Evolutionary conservation across 2,113 vertebrate species (phyloP), one percentile per base, ranked within the genome.

Genomic region (Pionites leucogaster): DNA sequence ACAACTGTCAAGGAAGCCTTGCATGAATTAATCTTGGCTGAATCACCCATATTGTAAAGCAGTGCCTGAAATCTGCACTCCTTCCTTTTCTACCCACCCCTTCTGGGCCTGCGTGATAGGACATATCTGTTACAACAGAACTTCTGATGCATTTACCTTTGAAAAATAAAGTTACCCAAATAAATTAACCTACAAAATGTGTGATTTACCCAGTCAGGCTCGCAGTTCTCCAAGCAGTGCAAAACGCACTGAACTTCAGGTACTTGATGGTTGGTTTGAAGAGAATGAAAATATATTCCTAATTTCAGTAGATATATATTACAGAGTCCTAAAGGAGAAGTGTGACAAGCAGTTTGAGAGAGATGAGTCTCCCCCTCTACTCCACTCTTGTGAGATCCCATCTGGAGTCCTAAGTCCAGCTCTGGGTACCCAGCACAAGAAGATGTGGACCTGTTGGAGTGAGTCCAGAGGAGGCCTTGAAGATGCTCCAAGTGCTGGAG

Each of bases 41-140:
- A 84, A 50, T 5, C 17, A 3, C 9, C 49, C 35, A 7, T 3
- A 16, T 11, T 2, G 0, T 6, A 55, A 60, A 80, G 27, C 31
- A 75, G 10, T 7, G 23, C 23, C 29, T 39, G 35, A 64, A 77
- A 17, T 22, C 6, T 47, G 28, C 47, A 9, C 42, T n/a, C 7
- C 8, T 37, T 67, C 44, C 31, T 27, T 46, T n/a, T 24, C 59
- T n/a, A 2, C 22, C 42, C 28, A 5, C 18, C 19, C 17, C 31
- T 42, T 33, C 53, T 6, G 19, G 31, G 42, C 15, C 28, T 2
- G 1, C 10, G 55, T 17, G 39, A 15, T 13, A 17, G 1, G 1
- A 37, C 10, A 1, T 31, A 9, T 9, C 2, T 13, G 15, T 39
- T 64, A 41, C 17, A 41, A 17, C 6, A 47, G 20, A 4, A 52